Evolutionary conservation across 2,797 vertebrate species (phyloP).

Genomic region (Mus caroli): DNA sequence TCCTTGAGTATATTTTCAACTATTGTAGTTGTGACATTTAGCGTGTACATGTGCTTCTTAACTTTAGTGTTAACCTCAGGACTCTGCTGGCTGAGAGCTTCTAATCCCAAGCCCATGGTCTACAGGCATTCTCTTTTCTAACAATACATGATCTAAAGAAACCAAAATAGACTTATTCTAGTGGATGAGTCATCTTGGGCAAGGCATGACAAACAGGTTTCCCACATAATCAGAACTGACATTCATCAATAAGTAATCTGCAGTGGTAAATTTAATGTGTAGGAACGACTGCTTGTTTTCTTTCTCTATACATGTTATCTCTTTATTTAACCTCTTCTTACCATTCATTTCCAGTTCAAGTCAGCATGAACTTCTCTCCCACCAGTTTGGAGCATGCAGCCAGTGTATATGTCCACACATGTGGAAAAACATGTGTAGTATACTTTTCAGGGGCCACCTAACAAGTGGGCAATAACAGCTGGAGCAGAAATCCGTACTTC

Average conservation of each 20-base stretch:
- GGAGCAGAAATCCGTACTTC: background rate
- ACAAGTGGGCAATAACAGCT: background rate
- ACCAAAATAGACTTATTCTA: background rate
- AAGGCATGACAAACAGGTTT: background rate
- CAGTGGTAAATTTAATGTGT: background rate
- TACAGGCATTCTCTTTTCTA: background rate
- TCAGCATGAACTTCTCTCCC: background rate
- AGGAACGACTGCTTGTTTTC: background rate
- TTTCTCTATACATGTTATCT: background rate
- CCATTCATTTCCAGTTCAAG: background rate
- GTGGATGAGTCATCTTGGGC: background rate
- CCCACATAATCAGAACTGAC: background rate
- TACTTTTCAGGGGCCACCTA: background rate
- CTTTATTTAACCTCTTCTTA: background rate
- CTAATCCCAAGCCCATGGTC: background rate
- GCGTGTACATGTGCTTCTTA: background rate
- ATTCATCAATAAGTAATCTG: background rate
- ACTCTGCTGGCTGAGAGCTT: background rate
- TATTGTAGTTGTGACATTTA: background rate
- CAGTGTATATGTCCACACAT: too few species aligned
- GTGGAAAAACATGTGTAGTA: rapidly evolving
- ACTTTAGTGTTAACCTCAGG: background rate
- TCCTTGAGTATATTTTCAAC: background rate
- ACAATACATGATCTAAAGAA: background rate
- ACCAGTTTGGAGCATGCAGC: background rate